Percentiles rank a stretch among this genome's conserved stretches.
phyloP scores from a whole-genome alignment of 2,888 invertebrate species.

The Axea sp. region DNA sequence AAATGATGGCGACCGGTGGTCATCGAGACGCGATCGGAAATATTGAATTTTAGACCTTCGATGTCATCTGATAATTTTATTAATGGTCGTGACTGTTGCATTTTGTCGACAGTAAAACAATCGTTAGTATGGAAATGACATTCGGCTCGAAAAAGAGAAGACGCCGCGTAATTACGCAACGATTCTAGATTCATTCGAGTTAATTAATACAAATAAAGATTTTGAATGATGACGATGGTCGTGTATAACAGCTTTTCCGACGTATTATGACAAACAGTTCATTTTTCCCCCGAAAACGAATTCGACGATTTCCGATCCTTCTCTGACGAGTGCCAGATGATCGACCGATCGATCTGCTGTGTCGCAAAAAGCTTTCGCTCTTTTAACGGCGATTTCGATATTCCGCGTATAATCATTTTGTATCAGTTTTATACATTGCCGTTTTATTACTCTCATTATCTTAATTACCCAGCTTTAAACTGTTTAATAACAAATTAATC shows the following conservation, averaged over 20 bases:
- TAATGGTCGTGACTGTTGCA: constrained; percentile 55
- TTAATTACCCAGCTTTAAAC: no score
- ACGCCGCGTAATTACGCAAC: constrained; percentile 38
- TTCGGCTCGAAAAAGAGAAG: constrained; percentile 25
- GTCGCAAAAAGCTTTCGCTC: no score
- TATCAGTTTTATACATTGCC: no score
- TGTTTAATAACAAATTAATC: no score
- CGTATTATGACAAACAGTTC: constrained; percentile 1
- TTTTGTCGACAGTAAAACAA: constrained; percentile 46
- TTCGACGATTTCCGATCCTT: constrained; percentile 24
- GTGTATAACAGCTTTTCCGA: neutral
- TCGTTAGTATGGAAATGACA: constrained; percentile 43
- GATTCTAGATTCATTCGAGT: constrained; percentile 40
- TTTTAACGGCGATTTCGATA: no score
- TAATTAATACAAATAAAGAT: constrained; percentile 47
- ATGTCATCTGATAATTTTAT: constrained; percentile 58
- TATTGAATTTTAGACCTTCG: constrained; percentile 55
- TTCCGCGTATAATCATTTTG: no score
- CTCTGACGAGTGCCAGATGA: no score
- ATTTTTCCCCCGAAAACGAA: neutral
- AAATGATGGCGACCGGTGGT: constrained; percentile 35
- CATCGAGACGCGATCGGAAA: constrained; percentile 36
- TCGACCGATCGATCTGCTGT: no score
- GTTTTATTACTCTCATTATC: no score
- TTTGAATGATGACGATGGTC: constrained; percentile 24